phyloP scores from a whole-genome alignment of 2,113 vertebrate species.

The Gobiocypris rarus region DNA sequence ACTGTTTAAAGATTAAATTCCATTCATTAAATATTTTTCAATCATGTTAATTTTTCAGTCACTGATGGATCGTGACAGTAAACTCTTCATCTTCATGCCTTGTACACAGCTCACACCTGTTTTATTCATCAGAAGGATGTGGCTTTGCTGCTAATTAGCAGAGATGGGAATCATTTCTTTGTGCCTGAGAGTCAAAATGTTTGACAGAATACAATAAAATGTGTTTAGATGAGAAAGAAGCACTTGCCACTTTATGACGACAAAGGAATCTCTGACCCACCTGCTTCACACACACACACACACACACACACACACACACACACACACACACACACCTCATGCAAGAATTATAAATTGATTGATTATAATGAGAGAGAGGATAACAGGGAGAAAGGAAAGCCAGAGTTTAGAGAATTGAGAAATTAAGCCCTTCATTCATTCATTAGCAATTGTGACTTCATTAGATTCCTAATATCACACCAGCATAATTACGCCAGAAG shows the following conservation, averaged over 20 bases:
- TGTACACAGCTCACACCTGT: constrained; percentile 20
- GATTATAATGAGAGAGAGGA: neutral
- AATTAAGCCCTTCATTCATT: constrained; percentile 36
- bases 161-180: constrained; percentile 4
- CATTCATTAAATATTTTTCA: neutral
- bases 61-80: neutral
- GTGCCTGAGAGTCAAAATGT: neutral
- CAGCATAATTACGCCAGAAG: constrained; percentile 36
- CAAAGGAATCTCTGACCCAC: constrained; percentile 13
- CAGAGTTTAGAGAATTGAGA: constrained; percentile 23
- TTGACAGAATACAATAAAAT: constrained; percentile 24
- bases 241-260: neutral
- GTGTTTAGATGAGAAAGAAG: constrained; percentile 1
- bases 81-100: neutral
- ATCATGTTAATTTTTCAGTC: neutral
- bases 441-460: constrained; percentile 37
- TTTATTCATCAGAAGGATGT: neutral
- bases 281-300: constrained; percentile 4
- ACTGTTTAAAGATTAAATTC: neutral
- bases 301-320: neutral
- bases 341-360: constrained; percentile 3
- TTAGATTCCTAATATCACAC: constrained; percentile 37
- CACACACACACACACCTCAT: neutral
- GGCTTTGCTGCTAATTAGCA: neutral
- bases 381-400: constrained; percentile 1